Conservation (phyloP, 1,140 invertebrate genomes). For the Papilio polyxenes region DNA sequence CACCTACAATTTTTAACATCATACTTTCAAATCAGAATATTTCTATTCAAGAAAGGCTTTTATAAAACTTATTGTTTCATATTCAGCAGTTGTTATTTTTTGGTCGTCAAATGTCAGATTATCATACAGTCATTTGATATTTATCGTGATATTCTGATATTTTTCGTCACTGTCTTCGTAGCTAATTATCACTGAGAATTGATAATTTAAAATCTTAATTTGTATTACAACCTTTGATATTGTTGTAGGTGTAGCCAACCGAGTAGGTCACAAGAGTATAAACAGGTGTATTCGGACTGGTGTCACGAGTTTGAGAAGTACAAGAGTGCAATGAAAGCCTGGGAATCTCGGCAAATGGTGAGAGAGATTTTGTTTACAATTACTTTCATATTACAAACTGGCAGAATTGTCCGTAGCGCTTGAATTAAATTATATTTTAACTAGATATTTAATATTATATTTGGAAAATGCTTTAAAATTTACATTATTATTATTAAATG, state of each 20-base stretch:
- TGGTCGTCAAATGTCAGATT: too few relatives aligned
- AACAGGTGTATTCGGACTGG: slow-evolving; percentile 90
- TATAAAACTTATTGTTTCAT: too few relatives aligned
- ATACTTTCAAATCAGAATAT: too few relatives aligned
- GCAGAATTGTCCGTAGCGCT: not conserved
- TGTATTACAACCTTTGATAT: slow-evolving; percentile 33
- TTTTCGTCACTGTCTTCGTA: too few relatives aligned
- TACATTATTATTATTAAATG: not conserved
- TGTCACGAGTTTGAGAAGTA: slow-evolving; percentile 91
- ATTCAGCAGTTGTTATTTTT: too few relatives aligned
- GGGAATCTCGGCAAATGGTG: slow-evolving; percentile 88
- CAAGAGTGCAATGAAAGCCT: slow-evolving; percentile 88
- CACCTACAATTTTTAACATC: too few relatives aligned
- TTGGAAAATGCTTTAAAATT: not conserved
- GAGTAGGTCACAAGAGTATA: slow-evolving; percentile 86
- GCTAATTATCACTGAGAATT: too few relatives aligned
- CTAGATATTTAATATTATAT: not conserved
- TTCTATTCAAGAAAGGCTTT: too few relatives aligned
- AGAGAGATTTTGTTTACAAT: slow-evolving; percentile 50
- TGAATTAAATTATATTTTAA: too few relatives aligned
- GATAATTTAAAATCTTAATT: slow-evolving; percentile 6
- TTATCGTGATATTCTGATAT: too few relatives aligned
- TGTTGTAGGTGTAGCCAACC: slow-evolving; percentile 83
- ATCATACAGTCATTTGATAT: too few relatives aligned
- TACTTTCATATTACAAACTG: not conserved